These are phyloP conservation scores for Astropecten irregularis DNA, from an alignment of 53 echinoderm and acorn worm genomes.

Conservation along the genomic window DNA sequence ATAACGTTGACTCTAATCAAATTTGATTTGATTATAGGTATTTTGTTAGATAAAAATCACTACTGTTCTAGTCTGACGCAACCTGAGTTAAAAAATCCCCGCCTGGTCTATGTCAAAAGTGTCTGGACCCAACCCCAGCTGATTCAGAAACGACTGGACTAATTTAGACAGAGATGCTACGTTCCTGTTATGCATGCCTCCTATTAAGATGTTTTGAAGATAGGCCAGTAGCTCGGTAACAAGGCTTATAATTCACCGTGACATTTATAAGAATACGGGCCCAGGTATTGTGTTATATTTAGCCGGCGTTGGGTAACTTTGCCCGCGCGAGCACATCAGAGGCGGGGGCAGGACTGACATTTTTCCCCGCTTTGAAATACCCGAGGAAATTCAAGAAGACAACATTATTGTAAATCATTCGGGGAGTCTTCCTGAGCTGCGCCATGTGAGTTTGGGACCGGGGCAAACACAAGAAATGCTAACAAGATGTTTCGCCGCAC, in stretches of 20 bases:
- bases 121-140: background rate
- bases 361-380: slow-evolving; percentile 12
- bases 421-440: background rate
- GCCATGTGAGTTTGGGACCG: background rate
- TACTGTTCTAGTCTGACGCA: background rate
- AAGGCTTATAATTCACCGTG: slow-evolving; percentile 26
- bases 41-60: too few relatives aligned
- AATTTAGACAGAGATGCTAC: slow-evolving; percentile 29
- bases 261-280: background rate
- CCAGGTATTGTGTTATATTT: background rate
- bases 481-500: slow-evolving; percentile 28
- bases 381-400: slow-evolving; percentile 32
- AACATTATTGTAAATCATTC: slow-evolving; percentile 55
- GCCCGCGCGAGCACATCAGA: background rate
- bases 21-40: too few relatives aligned
- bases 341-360: background rate
- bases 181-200: slow-evolving; percentile 34
- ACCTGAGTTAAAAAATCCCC: background rate
- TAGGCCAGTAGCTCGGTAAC: background rate
- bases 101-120: background rate
- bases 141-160: background rate
- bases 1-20: too few relatives aligned
- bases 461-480: slow-evolving; percentile 41
- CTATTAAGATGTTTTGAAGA: slow-evolving; percentile 40
- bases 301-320: background rate